A percentile compares a stretch with the other conserved stretches of the same genome.
Evolutionary conservation across 64 coral and sea anemone species (phyloP).

Genomic region (Acropora tenuis): DNA sequence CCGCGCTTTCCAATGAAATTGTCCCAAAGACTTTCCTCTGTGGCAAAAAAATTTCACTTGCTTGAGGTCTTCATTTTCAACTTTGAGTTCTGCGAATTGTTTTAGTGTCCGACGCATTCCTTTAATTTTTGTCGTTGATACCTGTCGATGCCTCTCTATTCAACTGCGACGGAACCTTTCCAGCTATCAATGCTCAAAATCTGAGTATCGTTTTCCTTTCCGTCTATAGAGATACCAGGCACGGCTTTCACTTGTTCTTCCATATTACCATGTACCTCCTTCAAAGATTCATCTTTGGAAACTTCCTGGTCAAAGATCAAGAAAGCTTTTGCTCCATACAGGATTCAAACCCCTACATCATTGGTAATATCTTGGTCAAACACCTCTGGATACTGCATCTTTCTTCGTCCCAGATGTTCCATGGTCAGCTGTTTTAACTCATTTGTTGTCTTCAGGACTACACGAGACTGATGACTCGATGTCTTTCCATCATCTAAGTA

Average conservation of each 20-base stretch:
- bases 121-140: no score
- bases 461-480: slow-evolving; percentile 57
- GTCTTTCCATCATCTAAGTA: slow-evolving; percentile 50
- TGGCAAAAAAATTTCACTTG: no score
- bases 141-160: no score
- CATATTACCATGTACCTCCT: slow-evolving; percentile 31
- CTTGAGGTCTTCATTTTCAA: no score
- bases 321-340: slow-evolving; percentile 67
- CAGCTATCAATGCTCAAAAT: no score
- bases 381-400: slow-evolving; percentile 21
- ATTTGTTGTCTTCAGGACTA: slow-evolving; percentile 57
- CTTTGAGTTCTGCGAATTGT: no score
- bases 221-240: slow-evolving; percentile 9
- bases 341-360: slow-evolving; percentile 66
- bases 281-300: slow-evolving; percentile 15
- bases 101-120: no score
- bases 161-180: no score
- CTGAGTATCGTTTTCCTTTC: not conserved
- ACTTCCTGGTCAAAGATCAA: slow-evolving; percentile 64
- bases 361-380: slow-evolving; percentile 45
- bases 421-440: slow-evolving; percentile 48
- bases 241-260: slow-evolving; percentile 25
- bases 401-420: slow-evolving; percentile 27
- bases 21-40: no score
- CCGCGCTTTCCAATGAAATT: no score